A percentile compares a stretch with the other conserved stretches of the same genome.
phyloP scores from a whole-genome alignment of 2,797 vertebrate species.

The Tangara arthus region DNA sequence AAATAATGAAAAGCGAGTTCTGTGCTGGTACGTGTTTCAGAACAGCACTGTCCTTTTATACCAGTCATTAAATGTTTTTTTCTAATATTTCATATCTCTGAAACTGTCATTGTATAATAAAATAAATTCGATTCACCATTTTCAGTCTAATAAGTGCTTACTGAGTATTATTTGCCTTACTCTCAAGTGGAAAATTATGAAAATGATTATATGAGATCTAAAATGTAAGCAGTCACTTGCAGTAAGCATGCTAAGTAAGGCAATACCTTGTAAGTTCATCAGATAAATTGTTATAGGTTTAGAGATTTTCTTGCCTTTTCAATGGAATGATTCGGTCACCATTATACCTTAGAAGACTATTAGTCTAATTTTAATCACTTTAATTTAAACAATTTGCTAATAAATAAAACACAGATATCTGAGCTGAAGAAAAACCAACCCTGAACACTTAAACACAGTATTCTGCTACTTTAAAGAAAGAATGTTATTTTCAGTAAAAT shows the following conservation, averaged over 20 bases:
- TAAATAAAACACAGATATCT: background rate
- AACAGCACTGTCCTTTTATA: background rate
- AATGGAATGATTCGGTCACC: background rate
- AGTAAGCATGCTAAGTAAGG: background rate
- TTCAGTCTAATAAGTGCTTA: constrained; percentile 38
- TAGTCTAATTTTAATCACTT: background rate
- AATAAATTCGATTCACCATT: constrained; percentile 37
- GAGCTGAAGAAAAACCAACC: background rate
- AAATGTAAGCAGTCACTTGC: background rate
- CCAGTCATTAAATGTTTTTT: constrained; percentile 28
- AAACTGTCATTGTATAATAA: constrained; percentile 1
- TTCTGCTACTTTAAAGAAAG: constrained; percentile 17
- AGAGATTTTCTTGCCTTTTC: background rate
- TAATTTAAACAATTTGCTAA: background rate
- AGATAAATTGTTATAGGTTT: background rate
- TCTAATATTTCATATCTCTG: constrained; percentile 33
- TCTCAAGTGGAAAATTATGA: constrained; percentile 29
- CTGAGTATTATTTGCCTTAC: constrained; percentile 26
- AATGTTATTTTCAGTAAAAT: background rate
- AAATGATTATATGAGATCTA: background rate
- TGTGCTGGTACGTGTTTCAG: background rate
- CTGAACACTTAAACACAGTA: background rate
- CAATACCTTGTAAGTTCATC: background rate
- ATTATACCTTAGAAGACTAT: background rate
- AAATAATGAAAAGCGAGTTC: constrained; percentile 42